Conservation (phyloP, 1,140 invertebrate genomes). For the Tetraneura akinire region DNA sequence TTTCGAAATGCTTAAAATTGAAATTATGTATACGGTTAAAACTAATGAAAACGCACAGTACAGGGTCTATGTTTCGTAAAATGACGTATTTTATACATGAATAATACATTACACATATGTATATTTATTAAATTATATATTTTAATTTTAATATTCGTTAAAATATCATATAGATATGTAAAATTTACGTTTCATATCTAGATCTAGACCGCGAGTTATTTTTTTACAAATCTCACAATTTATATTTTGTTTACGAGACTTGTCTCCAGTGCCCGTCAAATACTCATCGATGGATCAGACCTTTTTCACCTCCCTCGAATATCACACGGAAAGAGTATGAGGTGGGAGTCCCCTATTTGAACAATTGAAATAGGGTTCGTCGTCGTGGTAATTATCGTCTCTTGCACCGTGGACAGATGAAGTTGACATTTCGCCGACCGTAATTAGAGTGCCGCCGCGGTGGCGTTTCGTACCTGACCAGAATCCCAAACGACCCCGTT, state of each 20-base stretch:
- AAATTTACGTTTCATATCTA: neutral
- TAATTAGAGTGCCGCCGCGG: constrained; percentile 43
- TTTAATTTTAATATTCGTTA: neutral
- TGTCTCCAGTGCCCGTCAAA: neutral
- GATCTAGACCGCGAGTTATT: neutral
- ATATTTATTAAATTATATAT: too few relatives aligned
- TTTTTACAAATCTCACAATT: neutral
- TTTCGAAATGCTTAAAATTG: too few relatives aligned
- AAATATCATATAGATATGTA: neutral
- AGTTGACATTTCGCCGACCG: constrained; percentile 47
- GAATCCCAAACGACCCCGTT: constrained; percentile 33
- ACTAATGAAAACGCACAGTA: too few relatives aligned
- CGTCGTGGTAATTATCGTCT: constrained; percentile 34
- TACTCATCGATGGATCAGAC: constrained; percentile 12
- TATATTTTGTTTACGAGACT: neutral
- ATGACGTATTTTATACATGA: too few relatives aligned
- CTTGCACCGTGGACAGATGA: constrained; percentile 1
- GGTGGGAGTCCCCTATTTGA: neutral
- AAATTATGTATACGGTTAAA: too few relatives aligned
- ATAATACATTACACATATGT: too few relatives aligned
- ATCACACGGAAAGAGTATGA: neutral
- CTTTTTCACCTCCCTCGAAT: constrained; percentile 6
- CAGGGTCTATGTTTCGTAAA: too few relatives aligned
- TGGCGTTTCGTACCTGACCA: constrained; percentile 36
- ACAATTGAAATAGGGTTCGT: constrained; percentile 36